These are phyloP conservation scores for Camelus dromedarius DNA, from an alignment of 2,113 vertebrate species.

Conservation along the genomic window DNA sequence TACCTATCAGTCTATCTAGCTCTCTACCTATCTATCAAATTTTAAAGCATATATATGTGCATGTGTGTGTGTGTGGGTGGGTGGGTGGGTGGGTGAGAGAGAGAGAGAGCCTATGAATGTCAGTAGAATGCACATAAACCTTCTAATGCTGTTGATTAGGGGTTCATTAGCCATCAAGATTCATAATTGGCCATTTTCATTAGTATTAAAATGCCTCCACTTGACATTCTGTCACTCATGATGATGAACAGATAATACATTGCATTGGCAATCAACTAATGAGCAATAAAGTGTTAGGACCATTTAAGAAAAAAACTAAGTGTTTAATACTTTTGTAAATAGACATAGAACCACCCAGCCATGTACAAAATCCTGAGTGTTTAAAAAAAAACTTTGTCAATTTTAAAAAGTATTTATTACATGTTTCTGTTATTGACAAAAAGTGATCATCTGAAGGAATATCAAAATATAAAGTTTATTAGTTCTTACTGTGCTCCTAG, in stretches of 20 bases:
- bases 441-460: not conserved
- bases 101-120: not conserved
- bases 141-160: not conserved
- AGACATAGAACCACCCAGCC: not conserved
- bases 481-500: not conserved
- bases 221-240: slow-evolving; percentile 57
- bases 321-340: too few relatives aligned
- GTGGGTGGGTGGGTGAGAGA: too few relatives aligned
- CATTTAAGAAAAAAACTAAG: not conserved
- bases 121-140: not conserved
- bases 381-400: not conserved
- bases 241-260: slow-evolving; percentile 15
- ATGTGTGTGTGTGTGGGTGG: too few relatives aligned
- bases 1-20: not conserved
- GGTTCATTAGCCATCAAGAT: not conserved
- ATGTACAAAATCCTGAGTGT: not conserved
- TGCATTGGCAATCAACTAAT: slow-evolving; percentile 25
- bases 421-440: not conserved
- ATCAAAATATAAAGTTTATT: not conserved
- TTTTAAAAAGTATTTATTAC: not conserved
- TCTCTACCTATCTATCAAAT: too few relatives aligned
- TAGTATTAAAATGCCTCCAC: slow-evolving; percentile 25
- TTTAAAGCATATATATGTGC: too few relatives aligned
- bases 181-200: slow-evolving; percentile 46
- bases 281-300: slow-evolving; percentile 12